Evolutionary conservation across 2,113 vertebrate genomes (phyloP).

Genomic region (Chloroceryle aenea): DNA sequence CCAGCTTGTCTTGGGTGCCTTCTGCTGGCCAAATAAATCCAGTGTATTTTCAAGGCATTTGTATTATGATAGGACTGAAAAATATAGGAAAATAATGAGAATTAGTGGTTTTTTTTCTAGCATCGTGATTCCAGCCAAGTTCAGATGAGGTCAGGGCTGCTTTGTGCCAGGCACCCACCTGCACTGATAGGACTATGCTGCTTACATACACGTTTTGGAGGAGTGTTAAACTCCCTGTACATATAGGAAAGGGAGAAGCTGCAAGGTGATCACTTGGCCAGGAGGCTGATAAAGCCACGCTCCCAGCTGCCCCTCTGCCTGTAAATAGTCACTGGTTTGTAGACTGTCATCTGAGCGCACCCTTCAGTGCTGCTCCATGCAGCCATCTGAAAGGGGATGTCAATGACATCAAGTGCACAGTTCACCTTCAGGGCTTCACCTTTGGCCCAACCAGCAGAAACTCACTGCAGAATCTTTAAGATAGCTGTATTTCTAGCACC

Average conservation of each 20-base stretch:
- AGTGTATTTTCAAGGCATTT: neutral
- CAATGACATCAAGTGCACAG: neutral
- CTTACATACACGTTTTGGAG: neutral
- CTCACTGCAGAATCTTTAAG: neutral
- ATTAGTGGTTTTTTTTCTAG: neutral
- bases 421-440: neutral
- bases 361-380: neutral
- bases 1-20: neutral
- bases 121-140: neutral
- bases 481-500: neutral
- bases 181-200: neutral
- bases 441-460: neutral
- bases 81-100: neutral
- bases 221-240: neutral
- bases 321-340: accelerated
- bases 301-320: neutral
- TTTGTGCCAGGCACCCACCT: neutral
- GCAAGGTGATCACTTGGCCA: neutral
- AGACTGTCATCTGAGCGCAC: neutral
- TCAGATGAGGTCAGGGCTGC: neutral
- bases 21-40: neutral
- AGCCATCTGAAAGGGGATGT: accelerated
- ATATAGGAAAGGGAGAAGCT: neutral
- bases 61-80: neutral
- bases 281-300: neutral